A percentile compares a stretch with the other conserved stretches of the same genome.
Conservation (phyloP, 2,113 vertebrate species). For the Lipotes vexillifer region DNA sequence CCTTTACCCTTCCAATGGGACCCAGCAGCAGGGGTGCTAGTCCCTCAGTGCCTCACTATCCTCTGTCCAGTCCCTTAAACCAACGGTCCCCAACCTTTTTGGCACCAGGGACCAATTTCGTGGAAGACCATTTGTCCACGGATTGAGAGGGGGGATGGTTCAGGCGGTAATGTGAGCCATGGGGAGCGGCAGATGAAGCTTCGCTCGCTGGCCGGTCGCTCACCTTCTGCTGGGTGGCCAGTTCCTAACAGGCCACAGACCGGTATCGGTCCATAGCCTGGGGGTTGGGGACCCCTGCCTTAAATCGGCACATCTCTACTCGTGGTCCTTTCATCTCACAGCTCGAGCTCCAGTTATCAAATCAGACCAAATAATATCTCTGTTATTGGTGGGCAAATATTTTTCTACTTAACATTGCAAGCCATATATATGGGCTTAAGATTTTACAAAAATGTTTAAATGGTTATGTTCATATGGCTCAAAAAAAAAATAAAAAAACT, state of each 20-base stretch:
- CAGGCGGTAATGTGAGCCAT: no score
- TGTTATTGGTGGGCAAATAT: neutral
- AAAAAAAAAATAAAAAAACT: neutral
- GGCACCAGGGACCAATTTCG: no score
- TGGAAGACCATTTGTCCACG: no score
- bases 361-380: neutral
- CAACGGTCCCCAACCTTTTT: neutral
- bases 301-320: neutral
- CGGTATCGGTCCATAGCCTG: no score
- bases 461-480: neutral
- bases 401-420: neutral
- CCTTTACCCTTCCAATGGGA: fast-evolving
- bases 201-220: no score
- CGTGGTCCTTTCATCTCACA: neutral
- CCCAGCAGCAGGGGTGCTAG: no score
- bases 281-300: no score
- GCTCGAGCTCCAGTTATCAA: neutral
- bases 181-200: no score
- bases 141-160: no score
- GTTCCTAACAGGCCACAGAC: no score
- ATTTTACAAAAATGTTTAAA: neutral
- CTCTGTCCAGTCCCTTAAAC: neutral
- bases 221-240: no score
- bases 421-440: neutral
- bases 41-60: neutral